Evolutionary conservation across 2,113 vertebrate species (phyloP), one percentile per base, ranked within the genome.

Genomic region (Lamprotornis superbus): DNA sequence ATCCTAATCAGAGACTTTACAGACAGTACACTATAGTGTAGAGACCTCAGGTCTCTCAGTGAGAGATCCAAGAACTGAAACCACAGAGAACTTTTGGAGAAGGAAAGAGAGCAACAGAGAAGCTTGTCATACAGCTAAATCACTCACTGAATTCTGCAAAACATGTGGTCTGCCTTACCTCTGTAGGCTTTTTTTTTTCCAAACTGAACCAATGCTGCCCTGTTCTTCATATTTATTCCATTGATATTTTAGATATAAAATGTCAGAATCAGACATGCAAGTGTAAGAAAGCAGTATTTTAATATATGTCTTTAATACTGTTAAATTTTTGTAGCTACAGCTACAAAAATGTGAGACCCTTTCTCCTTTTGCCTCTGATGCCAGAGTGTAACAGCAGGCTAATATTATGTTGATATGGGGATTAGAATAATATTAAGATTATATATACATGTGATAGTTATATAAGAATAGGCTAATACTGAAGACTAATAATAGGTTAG

Each of bases 1-100:
- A 93, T 82, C 64, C 87, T 90, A 96, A 91, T 69, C 65, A 19
- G 42, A 93, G 75, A 70, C 24, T 95, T 94, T 93, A 86, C 56
- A 85, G 75, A 71, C 68, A 92, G 83, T 61, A 69, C 39, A 42
- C 30, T 61, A 19, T 28, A 81, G 59, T 16, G 15, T 28, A 52
- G 50, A 17, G 50, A 52, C 27, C 27, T 16, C 50, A 18, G 50
- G 50, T 52, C 27, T 30, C 67, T 92, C 60, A 69, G 44, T 35
- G 46, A 86, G 79, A 85, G 55, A 73, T 39, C 8, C 46, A 44
- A 44, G 81, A 89, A 42, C 33, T 86, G 88, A 92, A 95, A 64
- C 23, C n/a, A 64, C 31, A 53, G 24, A 83, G 49, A 89, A 93
- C 31, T 82, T 81, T 33, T 33, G 31, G 25, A 88, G 39, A 87